Conservation (phyloP, 2,888 invertebrate species). For the Xestia c-nigrum region DNA sequence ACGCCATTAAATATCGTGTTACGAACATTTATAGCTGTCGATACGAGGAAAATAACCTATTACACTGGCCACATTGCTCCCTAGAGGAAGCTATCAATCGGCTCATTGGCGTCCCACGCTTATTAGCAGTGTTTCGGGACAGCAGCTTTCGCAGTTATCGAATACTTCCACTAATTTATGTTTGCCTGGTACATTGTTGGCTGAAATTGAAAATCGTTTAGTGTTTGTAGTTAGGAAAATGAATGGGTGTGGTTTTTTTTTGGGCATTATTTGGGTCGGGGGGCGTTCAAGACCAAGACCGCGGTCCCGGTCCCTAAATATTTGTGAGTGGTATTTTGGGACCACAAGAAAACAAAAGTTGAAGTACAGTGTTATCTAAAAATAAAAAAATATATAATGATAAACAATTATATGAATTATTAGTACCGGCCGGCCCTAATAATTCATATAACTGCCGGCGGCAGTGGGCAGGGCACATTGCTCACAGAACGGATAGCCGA, state of each 20-base stretch:
- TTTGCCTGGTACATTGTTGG: constrained; percentile 64
- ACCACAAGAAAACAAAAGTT: too few species aligned
- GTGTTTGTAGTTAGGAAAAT: not conserved
- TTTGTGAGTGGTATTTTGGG: too few species aligned
- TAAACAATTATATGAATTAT: too few species aligned
- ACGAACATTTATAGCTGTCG: constrained; percentile 62
- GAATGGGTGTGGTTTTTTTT: not conserved
- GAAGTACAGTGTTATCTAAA: too few species aligned
- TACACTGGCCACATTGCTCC: constrained; percentile 65
- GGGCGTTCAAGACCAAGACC: too few species aligned
- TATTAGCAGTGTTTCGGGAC: constrained; percentile 74
- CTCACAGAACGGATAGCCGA: too few species aligned
- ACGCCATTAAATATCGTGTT: constrained; percentile 56
- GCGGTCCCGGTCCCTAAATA: too few species aligned
- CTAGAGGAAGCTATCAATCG: constrained; percentile 76
- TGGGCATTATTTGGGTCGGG: constrained; percentile 1
- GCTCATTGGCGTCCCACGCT: constrained; percentile 67
- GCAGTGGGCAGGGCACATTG: too few species aligned
- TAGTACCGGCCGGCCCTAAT: too few species aligned
- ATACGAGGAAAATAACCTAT: constrained; percentile 69
- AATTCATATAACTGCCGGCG: too few species aligned
- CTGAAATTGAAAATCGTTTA: constrained; percentile 18
- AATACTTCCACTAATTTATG: constrained; percentile 79
- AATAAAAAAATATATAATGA: too few species aligned
- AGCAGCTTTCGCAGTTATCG: constrained; percentile 72